Evolutionary conservation across 2,797 vertebrate species (phyloP), one percentile per base, ranked within the genome.

Genomic region (Euphonia xanthogaster): DNA sequence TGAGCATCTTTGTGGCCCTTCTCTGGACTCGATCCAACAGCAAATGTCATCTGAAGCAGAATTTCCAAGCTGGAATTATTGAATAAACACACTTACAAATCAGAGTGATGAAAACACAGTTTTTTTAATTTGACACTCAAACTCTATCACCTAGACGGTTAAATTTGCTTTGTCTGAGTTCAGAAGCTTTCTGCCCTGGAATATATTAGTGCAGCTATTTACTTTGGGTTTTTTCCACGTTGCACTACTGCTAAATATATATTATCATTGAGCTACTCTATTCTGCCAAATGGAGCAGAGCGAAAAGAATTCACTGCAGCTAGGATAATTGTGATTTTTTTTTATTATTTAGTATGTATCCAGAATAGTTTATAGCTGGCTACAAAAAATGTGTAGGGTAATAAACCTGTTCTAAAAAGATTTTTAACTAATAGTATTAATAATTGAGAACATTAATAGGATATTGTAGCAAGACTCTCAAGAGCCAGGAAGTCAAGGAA

Each of bases 21-120:
- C 17, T 51, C 39, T 51, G 58, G 25, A 35, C 45, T 27, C 1
- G 0, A 14, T 40, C 12, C 30, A 83, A 27, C 5, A 58, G 30
- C 0, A 0, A 71, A 24, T 16, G 14, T 63, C 4, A 1, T 30
- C 28, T 68, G 33, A 92, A 55, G 14, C 0, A 37, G n/a, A 60
- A 8, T 81, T 94, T 74, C 30, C 39, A 75, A 79, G 39, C 3
- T 61, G 42, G 27, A 78, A 75, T 48, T 70, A n/a, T 10, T 67
- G 5, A 31, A 70, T 20, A 54, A 66, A 3, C 27, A 22, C 28
- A 22, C 21, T 57, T 65, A 35, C 7, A 83, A 25, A 17, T 71
- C 31, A 72, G 12, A 67, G 17, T 39, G 10, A 50, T 40, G 68
- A 85, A 85, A 62, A 3, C 12, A 39, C 4, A 74, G 2, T 1